Base-by-base conservation (phyloP, 2,888 invertebrate species). In the Phasia obesa region DNA sequence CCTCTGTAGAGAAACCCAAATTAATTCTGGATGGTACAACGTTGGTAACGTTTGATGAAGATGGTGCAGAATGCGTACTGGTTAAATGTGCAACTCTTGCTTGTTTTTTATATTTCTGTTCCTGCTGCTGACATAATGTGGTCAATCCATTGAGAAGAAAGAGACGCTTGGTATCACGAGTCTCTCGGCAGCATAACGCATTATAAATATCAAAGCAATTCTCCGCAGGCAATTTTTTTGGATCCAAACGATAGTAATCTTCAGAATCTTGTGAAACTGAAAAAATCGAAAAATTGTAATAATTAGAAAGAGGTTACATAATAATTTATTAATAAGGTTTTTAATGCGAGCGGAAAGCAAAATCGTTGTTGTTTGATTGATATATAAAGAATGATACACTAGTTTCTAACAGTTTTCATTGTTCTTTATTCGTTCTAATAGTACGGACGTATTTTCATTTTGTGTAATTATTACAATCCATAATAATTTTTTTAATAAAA, bases 71-170 rank as follows among this genome's bases (percentile, higher is more conserved):
- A n/a, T 5, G 25, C 0, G 53, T n/a, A n/a, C 27, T 42, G 2
- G 6, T 19, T 51, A 51, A 44, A 59, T 73, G 21, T 38, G 65
- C 42, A 15, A 67, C 83, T 27, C 57, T 71, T 73, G 74, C 23
- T 49, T 70, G 79, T 21, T 53, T 49, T 59, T 77, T 82, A 57
- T 62, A 60, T 59, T 80, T 81, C 44, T 84, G 84, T 6, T 82
- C 64, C 44, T 83, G 80, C 31, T 88, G 87, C 83, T 90, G 86
- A 70, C 91, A 90, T 85, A 98, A 93, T 89, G 96, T 96, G 75
- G 97, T 96, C 92, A 98, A 94, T 83, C 95, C 95, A 93, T 98
- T 98, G 88, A 98, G 93, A 91, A 97, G 96, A 86, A 95, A 96
- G 86, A 98, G 93, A 90, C 96, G 95, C 90, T 95, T 95, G 84